Conservation (phyloP, 2,797 vertebrate species). For the Squalus acanthias region DNA sequence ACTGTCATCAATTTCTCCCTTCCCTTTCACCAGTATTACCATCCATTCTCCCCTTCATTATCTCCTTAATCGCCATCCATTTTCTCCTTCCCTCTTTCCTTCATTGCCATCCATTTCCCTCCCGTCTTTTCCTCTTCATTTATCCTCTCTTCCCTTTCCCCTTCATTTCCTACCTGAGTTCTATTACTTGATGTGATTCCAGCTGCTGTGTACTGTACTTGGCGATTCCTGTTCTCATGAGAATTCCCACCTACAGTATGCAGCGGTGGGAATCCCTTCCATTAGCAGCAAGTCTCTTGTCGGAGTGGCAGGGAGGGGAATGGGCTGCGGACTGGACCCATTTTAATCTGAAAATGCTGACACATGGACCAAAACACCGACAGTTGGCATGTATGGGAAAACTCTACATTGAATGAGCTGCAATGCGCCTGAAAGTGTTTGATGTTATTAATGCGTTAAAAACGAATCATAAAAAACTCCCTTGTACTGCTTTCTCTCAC, state of each 20-base stretch:
- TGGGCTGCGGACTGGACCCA: neutral
- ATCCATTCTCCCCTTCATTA: neutral
- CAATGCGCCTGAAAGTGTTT: neutral
- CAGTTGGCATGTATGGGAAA: neutral
- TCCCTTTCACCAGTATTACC: neutral
- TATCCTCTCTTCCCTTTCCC: neutral
- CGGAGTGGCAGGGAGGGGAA: neutral
- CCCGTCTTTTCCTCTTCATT: neutral
- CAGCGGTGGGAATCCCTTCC: neutral
- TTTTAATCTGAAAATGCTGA: neutral
- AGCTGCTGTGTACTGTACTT: neutral
- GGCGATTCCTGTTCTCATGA: too few species aligned
- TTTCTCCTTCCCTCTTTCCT: neutral
- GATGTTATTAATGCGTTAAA: neutral
- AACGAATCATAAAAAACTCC: neutral
- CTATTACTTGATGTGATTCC: neutral
- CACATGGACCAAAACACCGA: neutral
- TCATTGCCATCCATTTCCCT: neutral
- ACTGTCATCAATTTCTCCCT: neutral
- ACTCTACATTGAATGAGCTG: neutral
- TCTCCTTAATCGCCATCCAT: neutral
- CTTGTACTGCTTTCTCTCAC: neutral
- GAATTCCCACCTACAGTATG: neutral
- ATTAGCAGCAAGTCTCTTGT: neutral
- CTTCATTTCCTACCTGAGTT: neutral